Percentiles rank a stretch among this genome's conserved stretches.
Conservation (phyloP, 2,113 vertebrate species). For the Coracopsis vasa region DNA sequence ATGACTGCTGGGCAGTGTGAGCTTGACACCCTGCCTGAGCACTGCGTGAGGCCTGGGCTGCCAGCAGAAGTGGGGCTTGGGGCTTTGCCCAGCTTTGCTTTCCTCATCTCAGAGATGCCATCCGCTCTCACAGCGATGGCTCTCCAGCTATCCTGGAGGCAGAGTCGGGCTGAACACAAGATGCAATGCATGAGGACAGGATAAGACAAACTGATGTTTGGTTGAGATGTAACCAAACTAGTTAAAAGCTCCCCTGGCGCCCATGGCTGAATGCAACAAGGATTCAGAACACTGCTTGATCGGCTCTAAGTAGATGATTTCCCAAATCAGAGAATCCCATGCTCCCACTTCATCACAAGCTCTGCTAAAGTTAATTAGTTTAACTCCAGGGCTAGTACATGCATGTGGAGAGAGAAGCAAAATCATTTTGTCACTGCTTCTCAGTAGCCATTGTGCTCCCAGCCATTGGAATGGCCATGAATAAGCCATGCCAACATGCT, state of each 20-base stretch:
- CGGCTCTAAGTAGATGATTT: background rate
- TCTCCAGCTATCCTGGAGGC: background rate
- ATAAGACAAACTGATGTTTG: background rate
- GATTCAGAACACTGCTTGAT: background rate
- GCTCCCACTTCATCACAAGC: background rate
- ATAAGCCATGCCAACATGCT: background rate
- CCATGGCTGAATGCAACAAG: background rate
- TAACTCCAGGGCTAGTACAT: background rate
- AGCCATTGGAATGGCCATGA: background rate
- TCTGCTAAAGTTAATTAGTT: background rate
- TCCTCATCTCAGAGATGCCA: background rate
- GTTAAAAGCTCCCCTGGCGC: background rate
- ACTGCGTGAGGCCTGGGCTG: background rate
- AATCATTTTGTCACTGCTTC: background rate
- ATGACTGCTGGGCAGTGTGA: background rate
- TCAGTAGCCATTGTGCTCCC: background rate
- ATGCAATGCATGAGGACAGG: background rate
- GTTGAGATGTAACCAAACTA: background rate
- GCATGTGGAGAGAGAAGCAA: background rate
- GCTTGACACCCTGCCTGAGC: background rate
- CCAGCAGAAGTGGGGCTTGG: background rate
- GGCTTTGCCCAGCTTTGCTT: background rate
- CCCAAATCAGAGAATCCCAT: background rate
- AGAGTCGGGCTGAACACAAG: background rate
- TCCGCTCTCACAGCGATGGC: background rate